phyloP scores from a whole-genome alignment of 2,888 invertebrate genomes.

The Stictocephala bisonia region DNA sequence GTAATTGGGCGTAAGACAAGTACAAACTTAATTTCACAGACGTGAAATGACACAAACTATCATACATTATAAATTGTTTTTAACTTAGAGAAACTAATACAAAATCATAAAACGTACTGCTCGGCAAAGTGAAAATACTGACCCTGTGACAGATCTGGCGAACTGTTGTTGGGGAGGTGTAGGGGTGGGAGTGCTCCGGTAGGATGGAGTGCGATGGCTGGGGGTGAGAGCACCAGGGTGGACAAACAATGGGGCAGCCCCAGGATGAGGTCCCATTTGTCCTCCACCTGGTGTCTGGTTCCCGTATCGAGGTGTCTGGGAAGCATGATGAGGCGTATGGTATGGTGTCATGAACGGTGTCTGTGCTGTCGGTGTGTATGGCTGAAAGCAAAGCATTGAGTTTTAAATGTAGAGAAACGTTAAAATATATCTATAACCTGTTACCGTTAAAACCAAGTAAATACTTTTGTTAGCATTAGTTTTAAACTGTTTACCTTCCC shows the following conservation, averaged over 20 bases:
- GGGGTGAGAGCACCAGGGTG: constrained; percentile 70
- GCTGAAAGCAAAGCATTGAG: constrained; percentile 62
- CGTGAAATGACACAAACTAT: no score
- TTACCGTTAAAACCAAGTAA: no score
- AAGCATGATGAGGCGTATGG: constrained; percentile 75
- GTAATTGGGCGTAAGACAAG: no score
- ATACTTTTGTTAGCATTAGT: no score
- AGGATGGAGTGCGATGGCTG: constrained; percentile 62
- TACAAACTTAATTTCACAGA: no score
- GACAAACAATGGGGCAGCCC: constrained; percentile 68
- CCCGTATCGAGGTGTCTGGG: constrained; percentile 74
- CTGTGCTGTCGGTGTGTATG: constrained; percentile 92
- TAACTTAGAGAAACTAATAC: no score
- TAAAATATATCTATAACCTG: no score
- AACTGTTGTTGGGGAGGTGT: constrained; percentile 61
- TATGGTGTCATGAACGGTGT: constrained; percentile 96
- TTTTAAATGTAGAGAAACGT: constrained; percentile 21
- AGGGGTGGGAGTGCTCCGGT: constrained; percentile 65
- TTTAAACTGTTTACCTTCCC: no score
- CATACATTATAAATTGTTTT: no score
- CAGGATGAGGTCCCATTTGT: constrained; percentile 64
- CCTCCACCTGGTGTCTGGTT: constrained; percentile 49
- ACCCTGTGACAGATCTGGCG: constrained; percentile 33
- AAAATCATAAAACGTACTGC: no score
- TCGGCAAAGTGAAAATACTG: background rate